These are phyloP conservation scores for Rhingia rostrata DNA, from an alignment of 2,888 invertebrate genomes.

Conservation along the genomic window DNA sequence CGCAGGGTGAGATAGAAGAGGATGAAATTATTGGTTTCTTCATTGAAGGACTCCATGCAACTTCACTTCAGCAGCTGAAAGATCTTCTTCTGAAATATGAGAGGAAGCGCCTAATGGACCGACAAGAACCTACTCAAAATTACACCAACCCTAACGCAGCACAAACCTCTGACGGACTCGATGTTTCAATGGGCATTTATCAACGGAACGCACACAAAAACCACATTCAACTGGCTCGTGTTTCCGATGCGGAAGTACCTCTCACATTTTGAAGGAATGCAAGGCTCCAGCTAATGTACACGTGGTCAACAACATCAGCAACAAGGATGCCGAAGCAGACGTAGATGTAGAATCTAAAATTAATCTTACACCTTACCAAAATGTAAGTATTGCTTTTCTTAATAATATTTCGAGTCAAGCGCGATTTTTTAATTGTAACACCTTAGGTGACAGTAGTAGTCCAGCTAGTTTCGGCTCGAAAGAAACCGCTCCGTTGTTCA, in stretches of 20 bases:
- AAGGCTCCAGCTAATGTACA: constrained; percentile 5
- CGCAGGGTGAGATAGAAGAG: background rate
- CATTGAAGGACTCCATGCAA: too few relatives aligned
- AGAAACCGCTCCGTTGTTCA: too few relatives aligned
- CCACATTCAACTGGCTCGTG: background rate
- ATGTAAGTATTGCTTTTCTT: constrained; percentile 51
- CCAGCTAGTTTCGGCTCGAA: too few relatives aligned
- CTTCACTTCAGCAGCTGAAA: constrained; percentile 5
- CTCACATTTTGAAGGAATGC: constrained; percentile 2
- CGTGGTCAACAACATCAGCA: background rate
- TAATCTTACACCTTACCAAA: constrained; percentile 32
- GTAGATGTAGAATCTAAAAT: background rate
- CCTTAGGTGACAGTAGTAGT: too few relatives aligned
- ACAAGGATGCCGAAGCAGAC: constrained; percentile 11
- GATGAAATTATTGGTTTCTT: constrained; percentile 15
- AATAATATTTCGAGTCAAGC: too few relatives aligned
- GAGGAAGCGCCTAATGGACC: too few relatives aligned
- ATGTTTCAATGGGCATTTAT: background rate
- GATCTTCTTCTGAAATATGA: background rate
- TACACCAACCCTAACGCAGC: background rate
- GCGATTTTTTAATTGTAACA: too few relatives aligned
- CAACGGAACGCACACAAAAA: background rate
- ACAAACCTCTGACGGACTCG: background rate
- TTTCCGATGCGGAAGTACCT: background rate
- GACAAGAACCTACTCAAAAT: background rate